Evolutionary conservation across 37 sponge, comb jelly and placozoan species (phyloP).

Genomic region (Aplysina aerophoba): DNA sequence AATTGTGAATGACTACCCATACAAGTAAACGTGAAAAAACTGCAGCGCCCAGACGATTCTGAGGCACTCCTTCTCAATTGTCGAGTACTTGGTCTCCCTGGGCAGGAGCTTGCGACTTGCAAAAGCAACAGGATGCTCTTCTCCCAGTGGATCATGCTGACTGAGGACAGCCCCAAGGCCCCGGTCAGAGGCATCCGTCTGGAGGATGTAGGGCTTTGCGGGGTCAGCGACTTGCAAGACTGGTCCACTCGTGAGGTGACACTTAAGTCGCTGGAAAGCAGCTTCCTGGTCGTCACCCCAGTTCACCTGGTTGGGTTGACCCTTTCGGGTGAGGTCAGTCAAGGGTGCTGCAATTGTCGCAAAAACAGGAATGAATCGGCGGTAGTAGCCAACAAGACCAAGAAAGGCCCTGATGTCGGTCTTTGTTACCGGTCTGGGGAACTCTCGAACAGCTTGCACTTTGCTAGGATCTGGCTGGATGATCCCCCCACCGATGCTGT

Average conservation of each 20-base stretch:
- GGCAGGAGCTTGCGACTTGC: slow-evolving; percentile 26
- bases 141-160: slow-evolving; percentile 14
- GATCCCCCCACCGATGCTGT: slow-evolving; percentile 27
- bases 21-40: slow-evolving; percentile 28
- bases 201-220: neutral
- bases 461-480: slow-evolving; percentile 30
- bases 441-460: neutral
- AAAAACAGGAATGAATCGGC: neutral
- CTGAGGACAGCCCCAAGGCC: slow-evolving; percentile 47
- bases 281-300: neutral
- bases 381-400: slow-evolving; percentile 29
- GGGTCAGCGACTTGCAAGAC: slow-evolving; percentile 23
- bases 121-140: slow-evolving; percentile 51
- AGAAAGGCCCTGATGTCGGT: slow-evolving; percentile 24
- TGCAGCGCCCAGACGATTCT: slow-evolving; percentile 35
- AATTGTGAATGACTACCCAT: slow-evolving; percentile 9
- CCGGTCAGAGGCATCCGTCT: slow-evolving; percentile 44
- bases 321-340: slow-evolving; percentile 18
- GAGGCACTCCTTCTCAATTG: slow-evolving; percentile 47
- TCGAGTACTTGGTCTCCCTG: slow-evolving; percentile 34
- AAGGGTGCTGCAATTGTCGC: neutral
- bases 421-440: slow-evolving; percentile 4
- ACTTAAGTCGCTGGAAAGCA: slow-evolving; percentile 17
- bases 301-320: too few species aligned
- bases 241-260: neutral